A percentile compares a stretch with the other conserved stretches of the same genome.
These are phyloP conservation scores for Choristoneura fumiferana DNA, from an alignment of 1,140 invertebrate genomes.

Conservation along the genomic window DNA sequence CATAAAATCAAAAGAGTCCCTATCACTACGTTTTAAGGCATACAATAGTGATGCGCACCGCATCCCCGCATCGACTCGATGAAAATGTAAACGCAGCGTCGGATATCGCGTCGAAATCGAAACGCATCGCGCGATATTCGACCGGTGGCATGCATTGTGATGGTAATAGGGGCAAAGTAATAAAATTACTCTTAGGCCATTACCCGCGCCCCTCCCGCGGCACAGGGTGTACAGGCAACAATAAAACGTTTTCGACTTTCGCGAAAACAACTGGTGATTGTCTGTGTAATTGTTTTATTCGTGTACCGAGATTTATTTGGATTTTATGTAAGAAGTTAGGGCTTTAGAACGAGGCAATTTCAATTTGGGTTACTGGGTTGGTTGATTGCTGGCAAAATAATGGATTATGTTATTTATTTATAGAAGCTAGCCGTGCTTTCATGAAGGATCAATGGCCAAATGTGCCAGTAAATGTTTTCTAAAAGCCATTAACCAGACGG, in stretches of 20 bases:
- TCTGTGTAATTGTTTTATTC: constrained; percentile 56
- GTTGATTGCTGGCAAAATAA: too few species aligned
- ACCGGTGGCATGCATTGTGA: constrained; percentile 71
- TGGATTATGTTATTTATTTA: too few species aligned
- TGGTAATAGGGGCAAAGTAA: constrained; percentile 76
- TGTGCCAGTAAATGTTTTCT: too few species aligned
- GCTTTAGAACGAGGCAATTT: too few species aligned
- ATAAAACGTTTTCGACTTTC: constrained; percentile 53
- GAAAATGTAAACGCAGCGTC: constrained; percentile 45
- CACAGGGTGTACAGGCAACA: constrained; percentile 62
- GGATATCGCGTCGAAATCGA: constrained; percentile 27
- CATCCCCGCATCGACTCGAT: constrained; percentile 33
- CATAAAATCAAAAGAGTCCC: too few species aligned
- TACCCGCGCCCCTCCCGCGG: constrained; percentile 56
- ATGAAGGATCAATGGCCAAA: too few species aligned
- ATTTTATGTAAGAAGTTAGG: neutral
- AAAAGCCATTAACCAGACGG: too few species aligned
- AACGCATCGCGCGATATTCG: constrained; percentile 43
- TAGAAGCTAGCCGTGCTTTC: too few species aligned
- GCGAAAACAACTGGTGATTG: constrained; percentile 51
- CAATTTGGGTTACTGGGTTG: constrained; percentile 3
- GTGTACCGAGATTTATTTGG: constrained; percentile 35
- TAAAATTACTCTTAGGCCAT: constrained; percentile 78
- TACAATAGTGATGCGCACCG: constrained; percentile 21
- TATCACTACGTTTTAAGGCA: too few species aligned